Percentiles rank a stretch among this genome's conserved stretches.
Conservation (phyloP, 2,888 invertebrate genomes). For the Eilema sororculum region DNA sequence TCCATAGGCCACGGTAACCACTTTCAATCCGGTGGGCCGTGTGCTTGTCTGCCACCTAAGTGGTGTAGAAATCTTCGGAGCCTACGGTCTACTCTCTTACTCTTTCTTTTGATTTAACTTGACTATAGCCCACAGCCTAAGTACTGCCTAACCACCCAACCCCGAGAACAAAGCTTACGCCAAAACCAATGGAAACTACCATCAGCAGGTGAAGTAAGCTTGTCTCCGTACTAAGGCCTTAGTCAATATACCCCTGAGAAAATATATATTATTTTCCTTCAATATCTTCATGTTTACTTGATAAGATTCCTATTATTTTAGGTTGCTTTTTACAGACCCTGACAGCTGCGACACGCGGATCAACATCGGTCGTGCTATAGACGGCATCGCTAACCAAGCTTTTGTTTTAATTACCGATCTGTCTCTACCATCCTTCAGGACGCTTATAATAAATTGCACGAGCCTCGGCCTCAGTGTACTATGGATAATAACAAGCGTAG, state of each 20-base stretch:
- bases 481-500: constrained; percentile 67
- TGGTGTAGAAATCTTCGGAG: too few relatives aligned
- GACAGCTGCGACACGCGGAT: constrained; percentile 62
- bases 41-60: too few relatives aligned
- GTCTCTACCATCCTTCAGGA: constrained; percentile 67
- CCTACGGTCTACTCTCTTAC: too few relatives aligned
- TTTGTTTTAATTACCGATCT: constrained; percentile 64
- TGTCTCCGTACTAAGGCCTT: too few relatives aligned
- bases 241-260: too few relatives aligned
- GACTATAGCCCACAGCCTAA: too few relatives aligned
- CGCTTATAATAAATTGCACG: constrained; percentile 67
- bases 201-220: not conserved
- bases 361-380: constrained; percentile 70
- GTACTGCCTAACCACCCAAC: too few relatives aligned
- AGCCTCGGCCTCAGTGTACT: constrained; percentile 62
- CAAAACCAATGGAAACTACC: too few relatives aligned
- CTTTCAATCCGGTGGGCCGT: too few relatives aligned
- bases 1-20: too few relatives aligned
- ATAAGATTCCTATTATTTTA: constrained; percentile 33
- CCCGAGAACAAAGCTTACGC: too few relatives aligned
- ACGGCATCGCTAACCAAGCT: constrained; percentile 67
- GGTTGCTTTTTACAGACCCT: constrained; percentile 65
- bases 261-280: constrained; percentile 2
- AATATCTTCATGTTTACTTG: not conserved
- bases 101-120: too few relatives aligned